Evolutionary conservation across 2,888 invertebrate species (phyloP), one percentile per base, ranked within the genome.

Genomic region (Matsumyia berberina): DNA sequence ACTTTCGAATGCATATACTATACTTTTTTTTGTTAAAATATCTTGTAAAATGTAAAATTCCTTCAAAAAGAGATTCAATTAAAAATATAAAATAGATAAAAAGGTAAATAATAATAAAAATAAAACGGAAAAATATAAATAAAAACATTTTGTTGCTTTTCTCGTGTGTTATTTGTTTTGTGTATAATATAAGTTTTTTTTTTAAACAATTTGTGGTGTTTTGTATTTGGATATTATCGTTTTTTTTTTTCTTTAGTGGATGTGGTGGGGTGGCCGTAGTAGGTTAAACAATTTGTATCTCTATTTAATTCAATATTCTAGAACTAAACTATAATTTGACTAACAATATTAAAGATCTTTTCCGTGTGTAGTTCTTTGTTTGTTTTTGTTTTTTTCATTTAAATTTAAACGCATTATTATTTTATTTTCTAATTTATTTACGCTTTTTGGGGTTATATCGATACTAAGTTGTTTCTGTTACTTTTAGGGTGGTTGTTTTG

Each of bases 401-500:
- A 66, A 33, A 57, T 35, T 78, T 49, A 62, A 73, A 72, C 62
- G 55, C 19, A 35, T 58, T 64, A 44, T 82, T 77, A 35, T 74
- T 79, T 53, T 83, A 76, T 80, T 87, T 88, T 79, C 87, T 87
- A 88, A 87, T 89, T 88, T 88, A 66, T 80, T 88, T 87, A 87
- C 79, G 72, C 46, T 79, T 79, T 67, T 74, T 66, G 15, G 57
- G 72, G 24, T 76, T 86, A 72, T 77, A 62, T 70, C 62, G 57
- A 76, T 79, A 76, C 67, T 85, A 76, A 60, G 37, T 58, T 51
- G 12, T 62, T 55, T 72, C 4, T 70, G 12, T 86, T 66, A 55
- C 51, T 64, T 66, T 73, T 82, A 74, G 74, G 72, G 79, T 82
- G 72, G 79, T 78, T 78, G 66, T 58, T 58, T 85, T 70, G 70